These are phyloP conservation scores for Eristalis intricaria DNA, from an alignment of 2,888 invertebrate species.

Conservation along the genomic window DNA sequence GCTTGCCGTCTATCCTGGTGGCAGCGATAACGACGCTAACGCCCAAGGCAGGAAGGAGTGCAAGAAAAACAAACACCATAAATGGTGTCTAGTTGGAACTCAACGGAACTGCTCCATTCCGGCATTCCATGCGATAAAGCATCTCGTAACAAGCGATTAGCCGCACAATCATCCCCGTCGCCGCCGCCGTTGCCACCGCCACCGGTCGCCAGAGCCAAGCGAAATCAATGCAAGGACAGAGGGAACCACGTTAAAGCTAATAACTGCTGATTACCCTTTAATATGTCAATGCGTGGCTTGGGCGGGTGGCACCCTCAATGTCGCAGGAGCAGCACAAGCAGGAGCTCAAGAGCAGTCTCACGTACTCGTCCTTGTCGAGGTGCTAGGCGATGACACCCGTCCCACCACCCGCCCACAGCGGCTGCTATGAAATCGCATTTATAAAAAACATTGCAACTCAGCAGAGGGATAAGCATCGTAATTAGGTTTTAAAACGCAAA, in stretches of 20 bases:
- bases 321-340: background rate
- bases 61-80: background rate
- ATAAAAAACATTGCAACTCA: slow-evolving; percentile 50
- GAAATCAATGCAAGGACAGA: slow-evolving; percentile 1
- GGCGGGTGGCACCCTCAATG: background rate
- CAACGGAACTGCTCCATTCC: slow-evolving; percentile 14
- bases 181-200: too few species aligned
- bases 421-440: slow-evolving; percentile 6
- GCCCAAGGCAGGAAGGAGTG: background rate
- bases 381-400: background rate
- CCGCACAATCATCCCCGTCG: background rate
- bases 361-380: background rate
- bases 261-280: slow-evolving; percentile 50
- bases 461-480: slow-evolving; percentile 58
- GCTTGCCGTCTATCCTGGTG: background rate
- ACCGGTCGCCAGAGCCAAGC: background rate
- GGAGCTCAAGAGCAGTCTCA: background rate
- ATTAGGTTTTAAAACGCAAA: slow-evolving; percentile 62
- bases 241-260: slow-evolving; percentile 27
- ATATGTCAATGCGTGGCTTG: slow-evolving; percentile 17
- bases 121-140: slow-evolving; percentile 41
- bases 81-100: slow-evolving; percentile 8
- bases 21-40: background rate
- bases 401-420: too few species aligned
- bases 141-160: slow-evolving; percentile 32